A percentile compares a stretch with the other conserved stretches of the same genome.
Evolutionary conservation across 2,888 invertebrate species (phyloP).

Genomic region (Pterostichus niger): DNA sequence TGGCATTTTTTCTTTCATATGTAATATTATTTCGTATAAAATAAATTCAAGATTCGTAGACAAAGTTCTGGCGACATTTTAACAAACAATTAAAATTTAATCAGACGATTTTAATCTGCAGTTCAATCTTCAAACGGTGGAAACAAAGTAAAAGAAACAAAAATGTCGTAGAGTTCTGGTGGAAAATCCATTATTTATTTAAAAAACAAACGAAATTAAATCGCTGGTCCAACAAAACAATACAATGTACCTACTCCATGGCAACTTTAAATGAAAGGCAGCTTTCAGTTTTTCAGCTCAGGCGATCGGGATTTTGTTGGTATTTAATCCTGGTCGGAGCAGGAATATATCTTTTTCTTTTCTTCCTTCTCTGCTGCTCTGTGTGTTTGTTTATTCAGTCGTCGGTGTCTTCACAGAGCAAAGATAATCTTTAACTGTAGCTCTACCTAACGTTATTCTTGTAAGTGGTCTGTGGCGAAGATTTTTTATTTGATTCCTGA

Average conservation of each 20-base stretch:
- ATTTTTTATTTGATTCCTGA: conserved; percentile 20
- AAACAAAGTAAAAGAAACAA: conserved; percentile 18
- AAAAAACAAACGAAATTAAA: conserved; percentile 60
- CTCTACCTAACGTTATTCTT: conserved; percentile 56
- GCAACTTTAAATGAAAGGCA: conserved; percentile 39
- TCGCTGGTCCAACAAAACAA: conserved; percentile 27
- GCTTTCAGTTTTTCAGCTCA: neutral
- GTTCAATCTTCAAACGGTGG: neutral
- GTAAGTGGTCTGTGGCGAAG: conserved; percentile 31
- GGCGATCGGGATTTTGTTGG: conserved; percentile 42
- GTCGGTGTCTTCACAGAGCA: conserved; percentile 33
- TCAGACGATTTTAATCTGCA: conserved; percentile 31
- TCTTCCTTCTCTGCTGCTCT: neutral
- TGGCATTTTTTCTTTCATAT: too few species aligned
- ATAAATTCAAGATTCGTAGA: too few species aligned
- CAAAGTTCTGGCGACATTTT: too few species aligned
- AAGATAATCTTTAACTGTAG: conserved; percentile 52
- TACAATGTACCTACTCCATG: conserved; percentile 15
- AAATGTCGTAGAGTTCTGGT: conserved; percentile 28
- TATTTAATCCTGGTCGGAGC: conserved; percentile 53
- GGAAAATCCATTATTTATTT: conserved; percentile 56
- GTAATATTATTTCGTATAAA: too few species aligned
- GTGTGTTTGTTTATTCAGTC: conserved; percentile 60
- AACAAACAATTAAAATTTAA: conserved; percentile 24
- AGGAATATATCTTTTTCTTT: conserved; percentile 26